A percentile compares a stretch with the other conserved stretches of the same genome.
Evolutionary conservation across 2,888 invertebrate genomes (phyloP).

Genomic region (Drosophila cracens): DNA sequence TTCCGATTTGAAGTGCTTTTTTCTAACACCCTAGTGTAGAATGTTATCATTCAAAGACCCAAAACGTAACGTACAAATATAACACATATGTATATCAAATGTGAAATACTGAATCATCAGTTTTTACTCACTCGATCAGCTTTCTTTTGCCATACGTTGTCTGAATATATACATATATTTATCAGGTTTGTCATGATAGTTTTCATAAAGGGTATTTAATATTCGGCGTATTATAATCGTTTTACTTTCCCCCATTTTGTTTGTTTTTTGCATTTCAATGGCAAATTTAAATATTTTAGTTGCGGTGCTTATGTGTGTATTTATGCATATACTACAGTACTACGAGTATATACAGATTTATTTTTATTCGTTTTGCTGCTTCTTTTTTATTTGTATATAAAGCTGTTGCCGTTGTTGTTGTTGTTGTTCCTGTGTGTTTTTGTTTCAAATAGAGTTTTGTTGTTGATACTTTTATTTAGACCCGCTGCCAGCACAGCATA

Average conservation of each 20-base stretch:
- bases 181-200: neutral
- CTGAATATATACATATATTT: neutral
- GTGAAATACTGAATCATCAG: neutral
- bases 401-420: conserved; percentile 9
- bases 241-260: conserved; percentile 5
- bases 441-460: conserved; percentile 74
- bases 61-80: neutral
- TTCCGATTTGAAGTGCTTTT: neutral
- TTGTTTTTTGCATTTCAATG: conserved; percentile 35
- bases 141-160: too few relatives aligned
- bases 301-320: conserved; percentile 36
- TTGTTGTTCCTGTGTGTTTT: conserved; percentile 54
- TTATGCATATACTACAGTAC: conserved; percentile 21
- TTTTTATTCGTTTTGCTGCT: conserved; percentile 4
- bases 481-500: neutral
- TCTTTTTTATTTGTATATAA: conserved; percentile 32
- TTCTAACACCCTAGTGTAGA: conserved; percentile 4
- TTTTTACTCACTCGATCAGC: neutral
- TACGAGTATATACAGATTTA: conserved; percentile 14
- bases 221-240: neutral
- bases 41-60: neutral
- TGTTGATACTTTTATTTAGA: conserved; percentile 70
- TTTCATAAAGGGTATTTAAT: neutral
- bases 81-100: neutral
- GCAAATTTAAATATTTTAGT: conserved; percentile 52